phyloP scores from a whole-genome alignment of 1,140 invertebrate species.

The Aphelinus certus region DNA sequence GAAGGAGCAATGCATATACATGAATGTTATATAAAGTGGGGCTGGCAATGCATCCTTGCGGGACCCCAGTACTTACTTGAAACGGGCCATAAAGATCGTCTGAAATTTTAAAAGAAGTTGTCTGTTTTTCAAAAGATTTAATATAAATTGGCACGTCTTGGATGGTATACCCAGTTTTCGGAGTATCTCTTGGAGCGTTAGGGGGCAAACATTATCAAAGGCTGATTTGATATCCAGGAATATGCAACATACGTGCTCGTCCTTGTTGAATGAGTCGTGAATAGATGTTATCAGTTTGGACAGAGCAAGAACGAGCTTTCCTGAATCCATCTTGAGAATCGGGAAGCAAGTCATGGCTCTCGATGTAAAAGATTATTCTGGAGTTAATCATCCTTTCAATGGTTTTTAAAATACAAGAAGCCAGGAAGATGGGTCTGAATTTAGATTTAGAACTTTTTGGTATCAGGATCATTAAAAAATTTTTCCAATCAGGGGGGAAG shows the following conservation, averaged over 20 bases:
- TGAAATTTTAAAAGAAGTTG: slow-evolving; percentile 27
- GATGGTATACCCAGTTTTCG: neutral
- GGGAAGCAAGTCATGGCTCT: slow-evolving; percentile 2
- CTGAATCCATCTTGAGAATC: slow-evolving; percentile 28
- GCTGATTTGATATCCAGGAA: slow-evolving; percentile 33
- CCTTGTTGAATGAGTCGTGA: neutral
- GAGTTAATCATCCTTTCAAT: slow-evolving; percentile 24
- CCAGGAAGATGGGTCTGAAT: slow-evolving; percentile 32
- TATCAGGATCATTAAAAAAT: slow-evolving; percentile 19
- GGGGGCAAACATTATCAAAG: slow-evolving; percentile 21
- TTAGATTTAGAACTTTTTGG: slow-evolving; percentile 16
- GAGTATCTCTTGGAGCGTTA: slow-evolving; percentile 4
- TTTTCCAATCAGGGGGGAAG: neutral
- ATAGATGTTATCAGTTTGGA: neutral
- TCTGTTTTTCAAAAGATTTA: slow-evolving; percentile 28
- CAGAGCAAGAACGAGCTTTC: slow-evolving; percentile 25
- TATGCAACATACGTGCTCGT: neutral
- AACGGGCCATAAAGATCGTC: neutral
- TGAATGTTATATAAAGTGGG: slow-evolving; percentile 39
- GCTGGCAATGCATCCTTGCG: slow-evolving; percentile 30
- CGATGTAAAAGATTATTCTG: slow-evolving; percentile 11
- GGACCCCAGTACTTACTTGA: slow-evolving; percentile 4
- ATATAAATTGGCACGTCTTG: slow-evolving; percentile 23
- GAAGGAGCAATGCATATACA: neutral
- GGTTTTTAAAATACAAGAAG: slow-evolving; percentile 24